phyloP scores from a whole-genome alignment of 2,888 invertebrate species.

The Calameuta filiformis region DNA sequence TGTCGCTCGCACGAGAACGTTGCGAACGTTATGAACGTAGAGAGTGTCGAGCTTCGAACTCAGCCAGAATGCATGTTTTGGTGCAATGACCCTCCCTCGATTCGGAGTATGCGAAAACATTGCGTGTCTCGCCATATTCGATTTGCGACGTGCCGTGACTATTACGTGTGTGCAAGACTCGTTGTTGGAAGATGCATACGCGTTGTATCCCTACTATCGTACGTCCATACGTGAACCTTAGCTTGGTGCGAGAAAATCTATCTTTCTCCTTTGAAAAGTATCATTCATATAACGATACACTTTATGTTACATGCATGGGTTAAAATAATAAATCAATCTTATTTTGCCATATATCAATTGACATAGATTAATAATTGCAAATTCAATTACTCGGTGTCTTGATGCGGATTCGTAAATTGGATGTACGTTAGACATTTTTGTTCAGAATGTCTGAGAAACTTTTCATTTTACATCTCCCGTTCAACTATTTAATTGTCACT shows the following conservation, averaged over 20 bases:
- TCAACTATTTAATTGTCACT: conserved; percentile 31
- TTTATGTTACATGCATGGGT: no score
- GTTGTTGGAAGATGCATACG: not conserved
- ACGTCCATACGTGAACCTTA: not conserved
- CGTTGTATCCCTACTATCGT: not conserved
- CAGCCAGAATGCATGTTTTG: conserved; percentile 49
- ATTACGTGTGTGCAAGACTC: not conserved
- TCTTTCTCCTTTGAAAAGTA: not conserved
- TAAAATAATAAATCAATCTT: no score
- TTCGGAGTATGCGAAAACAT: conserved; percentile 25
- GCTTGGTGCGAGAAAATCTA: not conserved
- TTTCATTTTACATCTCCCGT: not conserved
- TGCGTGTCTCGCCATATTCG: conserved; percentile 31
- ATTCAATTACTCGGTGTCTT: no score
- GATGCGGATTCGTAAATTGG: not conserved
- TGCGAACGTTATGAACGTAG: not conserved
- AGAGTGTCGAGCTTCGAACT: conserved; percentile 4
- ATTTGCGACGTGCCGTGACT: not conserved
- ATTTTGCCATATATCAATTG: no score
- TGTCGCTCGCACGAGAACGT: conserved; percentile 8
- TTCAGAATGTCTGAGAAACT: not conserved
- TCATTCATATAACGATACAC: no score
- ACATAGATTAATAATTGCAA: no score
- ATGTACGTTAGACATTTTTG: not conserved
- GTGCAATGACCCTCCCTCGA: conserved; percentile 53